These are phyloP conservation scores for Corvus hawaiiensis DNA, from an alignment of 2,113 vertebrate species.

Conservation along the genomic window DNA sequence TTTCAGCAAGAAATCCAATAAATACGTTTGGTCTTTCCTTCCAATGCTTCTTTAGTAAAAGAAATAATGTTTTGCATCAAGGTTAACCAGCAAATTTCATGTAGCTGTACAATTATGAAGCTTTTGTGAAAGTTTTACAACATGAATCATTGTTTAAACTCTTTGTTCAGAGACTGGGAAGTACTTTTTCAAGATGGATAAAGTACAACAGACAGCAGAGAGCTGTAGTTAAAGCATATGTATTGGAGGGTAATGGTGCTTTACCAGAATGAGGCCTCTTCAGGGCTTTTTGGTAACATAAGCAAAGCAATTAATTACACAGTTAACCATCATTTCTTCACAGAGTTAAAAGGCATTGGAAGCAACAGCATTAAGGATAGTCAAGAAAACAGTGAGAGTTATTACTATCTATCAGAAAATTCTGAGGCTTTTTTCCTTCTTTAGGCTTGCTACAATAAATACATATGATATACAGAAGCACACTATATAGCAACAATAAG, in stretches of 20 bases:
- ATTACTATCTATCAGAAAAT: background rate
- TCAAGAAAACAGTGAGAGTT: background rate
- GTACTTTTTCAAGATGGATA: background rate
- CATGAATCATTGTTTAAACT: background rate
- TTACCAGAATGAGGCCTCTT: background rate
- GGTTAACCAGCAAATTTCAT: background rate
- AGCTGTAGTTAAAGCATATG: background rate
- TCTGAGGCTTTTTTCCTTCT: background rate
- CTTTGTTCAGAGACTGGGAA: background rate
- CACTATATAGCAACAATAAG: background rate
- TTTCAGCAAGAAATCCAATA: background rate
- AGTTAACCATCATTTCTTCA: background rate
- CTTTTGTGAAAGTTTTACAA: background rate
- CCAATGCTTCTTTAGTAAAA: background rate
- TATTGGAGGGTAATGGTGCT: background rate
- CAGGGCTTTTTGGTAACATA: background rate
- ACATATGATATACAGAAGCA: background rate
- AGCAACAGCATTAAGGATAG: background rate
- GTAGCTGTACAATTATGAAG: background rate
- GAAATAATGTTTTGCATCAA: background rate
- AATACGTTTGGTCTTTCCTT: background rate
- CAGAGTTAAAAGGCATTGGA: background rate
- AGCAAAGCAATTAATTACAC: background rate
- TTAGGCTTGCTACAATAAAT: background rate
- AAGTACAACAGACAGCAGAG: background rate